phyloP scores from a whole-genome alignment of 2,888 invertebrate genomes.

The Lymantria monacha region DNA sequence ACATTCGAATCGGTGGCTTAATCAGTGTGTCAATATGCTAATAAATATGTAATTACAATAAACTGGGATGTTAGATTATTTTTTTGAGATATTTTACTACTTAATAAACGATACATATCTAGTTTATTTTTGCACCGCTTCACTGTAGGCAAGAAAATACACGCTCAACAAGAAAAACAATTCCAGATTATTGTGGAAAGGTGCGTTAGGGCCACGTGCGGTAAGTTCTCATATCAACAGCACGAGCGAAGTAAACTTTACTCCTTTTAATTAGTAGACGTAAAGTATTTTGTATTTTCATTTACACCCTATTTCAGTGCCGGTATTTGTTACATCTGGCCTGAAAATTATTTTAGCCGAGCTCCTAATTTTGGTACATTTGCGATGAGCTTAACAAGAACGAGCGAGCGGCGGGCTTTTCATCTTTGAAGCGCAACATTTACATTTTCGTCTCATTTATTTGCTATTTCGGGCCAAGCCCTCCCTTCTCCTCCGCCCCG shows the following conservation, averaged over 20 bases:
- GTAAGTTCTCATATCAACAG: constrained; percentile 19
- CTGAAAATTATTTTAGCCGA: constrained; percentile 76
- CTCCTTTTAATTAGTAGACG: constrained; percentile 40
- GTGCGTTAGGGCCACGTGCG: constrained; percentile 14
- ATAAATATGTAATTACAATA: too few species aligned
- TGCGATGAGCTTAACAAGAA: constrained; percentile 79
- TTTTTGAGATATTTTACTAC: too few species aligned
- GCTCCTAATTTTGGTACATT: constrained; percentile 80
- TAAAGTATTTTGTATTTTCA: constrained; percentile 43
- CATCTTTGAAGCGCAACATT: constrained; percentile 82
- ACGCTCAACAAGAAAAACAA: constrained; percentile 5
- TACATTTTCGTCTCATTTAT: constrained; percentile 83
- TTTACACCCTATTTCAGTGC: constrained; percentile 40
- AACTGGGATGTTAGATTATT: too few species aligned
- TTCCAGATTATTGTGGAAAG: constrained; percentile 1
- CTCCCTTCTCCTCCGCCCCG: constrained; percentile 44
- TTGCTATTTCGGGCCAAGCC: constrained; percentile 78
- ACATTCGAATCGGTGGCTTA: too few species aligned
- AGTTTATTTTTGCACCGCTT: constrained; percentile 1
- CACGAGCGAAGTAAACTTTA: constrained; percentile 20
- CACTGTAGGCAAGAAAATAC: constrained; percentile 16
- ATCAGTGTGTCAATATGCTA: too few species aligned
- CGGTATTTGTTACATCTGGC: constrained; percentile 65
- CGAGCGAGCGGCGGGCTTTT: constrained; percentile 76
- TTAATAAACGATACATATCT: too few species aligned